Evolutionary conservation across 1,140 invertebrate species (phyloP), one percentile per base, ranked within the genome.

Genomic region (Drosophila trapezifrons): DNA sequence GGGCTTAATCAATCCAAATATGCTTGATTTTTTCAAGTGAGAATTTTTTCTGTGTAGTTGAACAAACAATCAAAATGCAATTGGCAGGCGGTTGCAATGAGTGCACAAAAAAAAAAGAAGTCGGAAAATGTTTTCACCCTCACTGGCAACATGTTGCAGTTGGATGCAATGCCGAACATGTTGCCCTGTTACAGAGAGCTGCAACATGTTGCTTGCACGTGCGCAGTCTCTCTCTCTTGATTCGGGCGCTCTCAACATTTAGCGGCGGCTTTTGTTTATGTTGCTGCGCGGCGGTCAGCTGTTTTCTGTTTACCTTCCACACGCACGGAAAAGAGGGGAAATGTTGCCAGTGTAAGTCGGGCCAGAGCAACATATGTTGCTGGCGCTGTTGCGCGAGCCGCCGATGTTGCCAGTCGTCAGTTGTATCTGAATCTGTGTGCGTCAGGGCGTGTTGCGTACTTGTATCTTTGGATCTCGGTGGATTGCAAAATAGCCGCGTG

Each of bases 241-340:
- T 9, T 4, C 49, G 0, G 2, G 37, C 49, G 43, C 70, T 76
- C 66, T 38, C 56, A 29, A 46, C 40, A 37, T 29, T 17, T 37
- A 43, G 57, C 66, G 47, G 59, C 59, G 15, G 6, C 60, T 40
- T 49, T 66, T 76, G 73, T 76, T 76, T 76, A 59, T 76, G 71
- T 76, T 73, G 46, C 52, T 60, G 52, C 32, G 17, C 29, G 32
- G 2, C 49, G 5, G 47, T 70, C 75, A 77, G 75, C 75, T 77
- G 75, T 77, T 77, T 57, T 70, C 43, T 77, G 74, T 77, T 77
- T 76, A 76, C 52, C 22, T 51, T 65, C 72, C 72, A 76, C 72
- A 75, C 29, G 57, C 42, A 15, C 7, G 13, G 4, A 52, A n/a
- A 54, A 17, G 10, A 46, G 47, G 46, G 37, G 45, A 67, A 69